Evolutionary conservation across 2,113 vertebrate species (phyloP), one percentile per base, ranked within the genome.

Genomic region (Ceyx melanurus): DNA sequence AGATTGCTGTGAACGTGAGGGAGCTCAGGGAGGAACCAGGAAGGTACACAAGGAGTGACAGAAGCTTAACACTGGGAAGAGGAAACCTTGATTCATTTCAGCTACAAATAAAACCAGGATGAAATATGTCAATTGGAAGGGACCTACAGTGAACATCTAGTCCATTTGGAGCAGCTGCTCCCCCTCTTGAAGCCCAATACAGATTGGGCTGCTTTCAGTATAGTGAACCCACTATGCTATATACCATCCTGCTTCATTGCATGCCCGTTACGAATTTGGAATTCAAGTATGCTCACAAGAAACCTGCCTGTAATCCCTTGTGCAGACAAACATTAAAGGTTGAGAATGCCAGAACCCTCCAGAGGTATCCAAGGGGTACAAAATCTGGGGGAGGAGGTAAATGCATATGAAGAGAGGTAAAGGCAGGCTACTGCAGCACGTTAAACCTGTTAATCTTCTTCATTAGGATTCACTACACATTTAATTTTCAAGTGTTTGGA

Each of bases 381-480:
- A 73, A 89, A 61, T 23, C 73, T 37, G 29, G 16, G 18, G 40
- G 60, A 82, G 87, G 64, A 91, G 46, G 67, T 40, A 70, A 88
- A 77, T 33, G 53, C 37, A 6, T 62, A 62, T 0, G 4, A 79
- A 88, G 64, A 91, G 70, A 94, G 45, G 82, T 65, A 89, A 92
- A 88, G 71, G 60, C 66, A 87, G 62, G 87, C 64, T 67, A 89
- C 8, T 6, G 20, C 56, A 94, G 84, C 92, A 96, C 85, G 93
- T 82, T 87, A 95, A 91, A 94, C 91, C 89, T 91, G 94, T 93
- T 93, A 11, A 85, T 85, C 92, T 77, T 80, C 94, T 87, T 93
- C 91, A 88, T 93, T 80, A 85, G 46, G 64, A 93, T 77, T 70
- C 84, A 88, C 67, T 58, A 26, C 79, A 60, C 60, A 88, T 75